A percentile compares a stretch with the other conserved stretches of the same genome.
phyloP scores from a whole-genome alignment of 64 coral and sea anemone species.

The Exaiptasia diaphana region DNA sequence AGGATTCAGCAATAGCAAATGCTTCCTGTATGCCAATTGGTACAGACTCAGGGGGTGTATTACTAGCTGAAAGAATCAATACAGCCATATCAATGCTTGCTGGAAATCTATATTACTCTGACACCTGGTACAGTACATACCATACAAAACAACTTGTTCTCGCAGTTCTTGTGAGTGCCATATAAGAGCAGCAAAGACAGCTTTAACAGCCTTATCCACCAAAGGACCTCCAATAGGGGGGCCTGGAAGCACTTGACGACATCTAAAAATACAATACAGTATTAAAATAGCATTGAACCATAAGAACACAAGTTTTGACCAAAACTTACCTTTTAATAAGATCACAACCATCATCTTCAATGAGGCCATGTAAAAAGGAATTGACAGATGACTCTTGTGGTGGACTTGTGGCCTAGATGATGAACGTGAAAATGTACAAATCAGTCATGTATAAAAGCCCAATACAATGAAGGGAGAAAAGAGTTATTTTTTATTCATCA shows the following conservation, averaged over 20 bases:
- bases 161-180: conserved; percentile 96
- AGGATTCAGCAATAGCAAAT: conserved; percentile 83
- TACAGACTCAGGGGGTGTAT: conserved; percentile 79
- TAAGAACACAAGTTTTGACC: neutral
- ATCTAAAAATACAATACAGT: conserved; percentile 39
- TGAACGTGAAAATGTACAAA: neutral
- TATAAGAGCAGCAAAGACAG: conserved; percentile 86
- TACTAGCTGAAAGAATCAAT: conserved; percentile 53
- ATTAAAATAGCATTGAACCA: neutral
- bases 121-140: conserved; percentile 24
- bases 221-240: conserved; percentile 76
- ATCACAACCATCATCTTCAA: conserved; percentile 26
- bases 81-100: neutral
- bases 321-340: conserved; percentile 54
- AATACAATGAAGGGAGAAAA: neutral
- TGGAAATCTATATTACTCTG: neutral
- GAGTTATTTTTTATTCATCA: neutral
- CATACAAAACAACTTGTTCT: conserved; percentile 83
- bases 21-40: conserved; percentile 84
- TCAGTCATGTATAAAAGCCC: too few relatives aligned
- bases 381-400: conserved; percentile 67
- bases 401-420: conserved; percentile 67
- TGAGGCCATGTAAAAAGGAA: conserved; percentile 56
- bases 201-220: conserved; percentile 81
- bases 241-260: conserved; percentile 51